Evolutionary conservation across 2,888 invertebrate genomes (phyloP).

Genomic region (Pterobdella sp.): DNA sequence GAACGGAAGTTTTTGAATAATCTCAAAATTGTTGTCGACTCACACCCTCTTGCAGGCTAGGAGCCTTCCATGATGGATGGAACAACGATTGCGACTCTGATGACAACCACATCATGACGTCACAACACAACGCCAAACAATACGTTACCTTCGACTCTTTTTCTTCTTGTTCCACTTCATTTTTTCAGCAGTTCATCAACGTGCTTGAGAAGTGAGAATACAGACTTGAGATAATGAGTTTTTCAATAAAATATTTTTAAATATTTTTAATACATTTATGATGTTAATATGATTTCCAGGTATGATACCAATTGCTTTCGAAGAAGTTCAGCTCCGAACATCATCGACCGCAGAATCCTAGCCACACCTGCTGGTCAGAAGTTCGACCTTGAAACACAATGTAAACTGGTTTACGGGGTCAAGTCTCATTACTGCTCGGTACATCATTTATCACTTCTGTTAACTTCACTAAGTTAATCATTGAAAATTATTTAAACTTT

Average conservation of each 20-base stretch:
- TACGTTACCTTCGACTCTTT: not conserved
- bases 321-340: not conserved
- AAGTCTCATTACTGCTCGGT: not conserved
- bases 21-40: no score
- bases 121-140: not conserved
- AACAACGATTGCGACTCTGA: not conserved
- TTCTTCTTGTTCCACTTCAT: slow-evolving; percentile 4
- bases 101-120: not conserved
- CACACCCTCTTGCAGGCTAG: not conserved
- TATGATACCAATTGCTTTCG: not conserved
- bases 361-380: not conserved
- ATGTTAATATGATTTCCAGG: not conserved
- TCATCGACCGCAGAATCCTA: not conserved
- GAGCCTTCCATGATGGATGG: not conserved
- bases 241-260: not conserved
- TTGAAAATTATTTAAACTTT: not conserved
- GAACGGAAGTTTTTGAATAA: no score
- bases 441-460: not conserved
- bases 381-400: not conserved
- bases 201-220: not conserved
- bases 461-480: not conserved
- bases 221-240: no score
- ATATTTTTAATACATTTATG: not conserved
- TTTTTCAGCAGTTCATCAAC: not conserved
- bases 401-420: slow-evolving; percentile 4